phyloP scores from a whole-genome alignment of 2,113 vertebrate genomes.

The Mormoops blainvillei region DNA sequence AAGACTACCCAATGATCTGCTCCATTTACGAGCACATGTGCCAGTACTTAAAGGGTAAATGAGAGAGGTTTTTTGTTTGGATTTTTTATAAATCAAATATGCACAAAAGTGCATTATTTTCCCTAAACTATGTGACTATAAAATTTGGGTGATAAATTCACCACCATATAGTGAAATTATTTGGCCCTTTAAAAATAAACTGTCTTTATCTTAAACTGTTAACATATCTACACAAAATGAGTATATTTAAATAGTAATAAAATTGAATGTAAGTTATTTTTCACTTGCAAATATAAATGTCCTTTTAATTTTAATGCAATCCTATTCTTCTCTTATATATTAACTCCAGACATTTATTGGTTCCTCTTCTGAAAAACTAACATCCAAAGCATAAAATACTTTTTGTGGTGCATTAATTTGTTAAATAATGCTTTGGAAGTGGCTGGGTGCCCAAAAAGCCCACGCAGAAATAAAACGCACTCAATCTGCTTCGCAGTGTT shows the following conservation, averaged over 20 bases:
- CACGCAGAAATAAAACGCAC: conserved; percentile 41
- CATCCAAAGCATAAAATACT: conserved; percentile 32
- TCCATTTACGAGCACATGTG: not conserved
- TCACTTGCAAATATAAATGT: conserved; percentile 39
- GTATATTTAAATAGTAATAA: conserved; percentile 36
- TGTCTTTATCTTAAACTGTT: conserved; percentile 25
- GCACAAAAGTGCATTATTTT: not conserved
- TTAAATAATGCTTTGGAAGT: conserved; percentile 53
- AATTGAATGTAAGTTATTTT: conserved; percentile 26
- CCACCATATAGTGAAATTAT: not conserved
- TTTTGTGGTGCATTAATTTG: conserved; percentile 43
- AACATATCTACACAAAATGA: conserved; percentile 28
- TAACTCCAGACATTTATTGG: conserved; percentile 43
- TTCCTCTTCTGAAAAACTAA: conserved; percentile 53
- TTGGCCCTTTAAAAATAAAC: not conserved
- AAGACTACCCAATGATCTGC: not conserved
- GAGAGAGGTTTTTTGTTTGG: not conserved
- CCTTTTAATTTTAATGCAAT: conserved; percentile 43
- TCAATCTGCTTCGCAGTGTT: conserved; percentile 19
- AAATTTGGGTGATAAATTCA: not conserved
- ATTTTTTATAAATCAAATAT: not conserved
- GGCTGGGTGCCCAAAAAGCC: conserved; percentile 10
- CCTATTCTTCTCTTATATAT: not conserved
- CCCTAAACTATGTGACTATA: not conserved
- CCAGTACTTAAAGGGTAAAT: not conserved